phyloP scores from a whole-genome alignment of 1,140 invertebrate species.

The Bemisia tabaci region DNA sequence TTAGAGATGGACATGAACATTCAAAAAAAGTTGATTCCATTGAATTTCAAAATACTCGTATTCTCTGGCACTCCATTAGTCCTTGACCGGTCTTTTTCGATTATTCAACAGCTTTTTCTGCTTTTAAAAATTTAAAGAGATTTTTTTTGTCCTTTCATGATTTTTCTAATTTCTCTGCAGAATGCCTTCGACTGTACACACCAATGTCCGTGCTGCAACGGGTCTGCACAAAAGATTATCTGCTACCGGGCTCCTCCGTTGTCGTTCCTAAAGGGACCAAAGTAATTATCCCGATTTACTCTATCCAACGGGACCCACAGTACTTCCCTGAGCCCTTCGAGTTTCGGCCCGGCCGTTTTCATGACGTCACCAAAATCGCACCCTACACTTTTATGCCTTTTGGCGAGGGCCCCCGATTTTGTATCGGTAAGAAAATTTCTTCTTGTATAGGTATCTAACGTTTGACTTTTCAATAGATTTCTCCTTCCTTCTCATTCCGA shows the following conservation, averaged over 20 bases:
- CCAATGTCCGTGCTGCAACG: slow-evolving; percentile 32
- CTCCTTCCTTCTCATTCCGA: too few species aligned
- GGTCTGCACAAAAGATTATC: slow-evolving; percentile 33
- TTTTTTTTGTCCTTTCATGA: too few species aligned
- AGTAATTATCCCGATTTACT: slow-evolving; percentile 43
- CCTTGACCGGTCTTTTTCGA: too few species aligned
- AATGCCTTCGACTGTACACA: slow-evolving; percentile 28
- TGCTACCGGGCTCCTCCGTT: slow-evolving; percentile 39
- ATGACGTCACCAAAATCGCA: slow-evolving; percentile 33
- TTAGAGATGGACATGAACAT: too few species aligned
- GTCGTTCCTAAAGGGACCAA: slow-evolving; percentile 42
- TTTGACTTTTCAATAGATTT: too few species aligned
- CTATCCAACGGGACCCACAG: slow-evolving; percentile 38
- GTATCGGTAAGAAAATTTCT: slow-evolving; percentile 42
- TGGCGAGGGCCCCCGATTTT: slow-evolving; percentile 58
- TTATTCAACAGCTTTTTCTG: too few species aligned
- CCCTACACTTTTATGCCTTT: slow-evolving; percentile 51
- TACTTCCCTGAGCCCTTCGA: slow-evolving; percentile 38
- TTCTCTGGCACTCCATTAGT: too few species aligned
- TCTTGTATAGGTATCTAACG: too few species aligned
- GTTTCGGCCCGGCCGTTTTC: slow-evolving; percentile 43
- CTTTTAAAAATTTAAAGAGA: too few species aligned
- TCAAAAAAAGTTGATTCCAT: too few species aligned
- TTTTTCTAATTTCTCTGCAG: slow-evolving; percentile 12
- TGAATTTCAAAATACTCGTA: too few species aligned